Percentiles rank a stretch among this genome's conserved stretches.
phyloP scores from a whole-genome alignment of 1,140 invertebrate genomes.

The Scaptomyza pallida region DNA sequence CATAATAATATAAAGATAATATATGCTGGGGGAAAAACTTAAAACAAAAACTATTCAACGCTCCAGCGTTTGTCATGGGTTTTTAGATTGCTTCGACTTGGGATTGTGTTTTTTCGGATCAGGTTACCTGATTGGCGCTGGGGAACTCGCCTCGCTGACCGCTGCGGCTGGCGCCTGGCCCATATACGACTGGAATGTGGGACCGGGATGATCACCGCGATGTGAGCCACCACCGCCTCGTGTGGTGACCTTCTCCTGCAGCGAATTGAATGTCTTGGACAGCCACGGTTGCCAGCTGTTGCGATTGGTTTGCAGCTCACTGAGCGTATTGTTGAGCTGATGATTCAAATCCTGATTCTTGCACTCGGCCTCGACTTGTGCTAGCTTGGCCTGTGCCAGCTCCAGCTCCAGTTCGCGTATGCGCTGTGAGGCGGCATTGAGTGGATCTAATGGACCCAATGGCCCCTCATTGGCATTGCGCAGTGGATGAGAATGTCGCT shows the following conservation, averaged over 20 bases:
- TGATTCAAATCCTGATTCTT: slow-evolving; percentile 98
- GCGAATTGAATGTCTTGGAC: slow-evolving; percentile 89
- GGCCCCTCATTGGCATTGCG: slow-evolving; percentile 63
- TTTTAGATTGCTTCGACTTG: not conserved
- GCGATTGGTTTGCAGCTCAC: slow-evolving; percentile 89
- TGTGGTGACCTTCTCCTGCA: slow-evolving; percentile 82
- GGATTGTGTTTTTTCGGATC: slow-evolving; percentile 19
- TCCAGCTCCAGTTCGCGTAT: slow-evolving; percentile 97
- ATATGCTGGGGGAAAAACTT: slow-evolving; percentile 10
- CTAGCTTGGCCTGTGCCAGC: slow-evolving; percentile 97
- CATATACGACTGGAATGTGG: slow-evolving; percentile 83
- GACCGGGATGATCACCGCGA: slow-evolving; percentile 56
- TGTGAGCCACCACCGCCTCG: slow-evolving; percentile 41
- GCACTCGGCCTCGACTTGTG: slow-evolving; percentile 98
- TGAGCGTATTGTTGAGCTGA: slow-evolving; percentile 92
- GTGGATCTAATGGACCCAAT: slow-evolving; percentile 79
- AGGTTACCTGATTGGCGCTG: slow-evolving; percentile 82
- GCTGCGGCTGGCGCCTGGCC: slow-evolving; percentile 55
- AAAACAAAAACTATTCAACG: slow-evolving; percentile 18
- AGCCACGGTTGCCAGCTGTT: slow-evolving; percentile 94
- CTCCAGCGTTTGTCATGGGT: slow-evolving; percentile 39
- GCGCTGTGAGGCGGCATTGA: slow-evolving; percentile 85
- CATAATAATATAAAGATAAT: slow-evolving; percentile 22
- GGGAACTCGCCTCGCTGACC: slow-evolving; percentile 77
- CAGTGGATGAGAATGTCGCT: slow-evolving; percentile 48